Percentiles rank a stretch among this genome's conserved stretches.
Evolutionary conservation across 2,113 vertebrate species (phyloP).

Genomic region (Pholis gunnellus): DNA sequence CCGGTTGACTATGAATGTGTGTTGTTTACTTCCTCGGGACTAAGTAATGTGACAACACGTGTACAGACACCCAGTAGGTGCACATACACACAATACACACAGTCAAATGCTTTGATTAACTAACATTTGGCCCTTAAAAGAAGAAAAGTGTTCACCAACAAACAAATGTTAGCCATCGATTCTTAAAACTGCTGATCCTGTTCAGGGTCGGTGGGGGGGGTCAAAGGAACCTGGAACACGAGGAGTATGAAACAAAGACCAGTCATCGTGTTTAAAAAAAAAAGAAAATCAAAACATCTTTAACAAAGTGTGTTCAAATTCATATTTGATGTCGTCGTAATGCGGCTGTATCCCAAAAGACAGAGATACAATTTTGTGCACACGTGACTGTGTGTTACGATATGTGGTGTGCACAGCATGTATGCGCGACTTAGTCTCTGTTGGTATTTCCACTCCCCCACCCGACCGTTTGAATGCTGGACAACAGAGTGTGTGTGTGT

Average conservation of each 20-base stretch:
- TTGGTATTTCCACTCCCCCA: slow-evolving; percentile 28
- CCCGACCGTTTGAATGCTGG: slow-evolving; percentile 27
- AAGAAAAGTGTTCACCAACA: too few species aligned
- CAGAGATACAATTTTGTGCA: not conserved
- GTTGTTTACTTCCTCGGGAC: too few species aligned
- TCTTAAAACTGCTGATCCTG: not conserved
- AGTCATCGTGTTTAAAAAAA: not conserved
- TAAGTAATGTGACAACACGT: too few species aligned
- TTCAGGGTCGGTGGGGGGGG: not conserved
- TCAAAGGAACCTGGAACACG: not conserved
- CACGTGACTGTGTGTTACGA: not conserved
- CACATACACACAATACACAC: too few species aligned
- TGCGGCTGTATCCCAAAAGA: not conserved
- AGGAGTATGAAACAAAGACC: not conserved
- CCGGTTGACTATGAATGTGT: too few species aligned
- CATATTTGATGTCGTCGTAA: not conserved
- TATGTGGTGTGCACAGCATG: slow-evolving; percentile 14
- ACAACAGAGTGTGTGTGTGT: slow-evolving; percentile 7
- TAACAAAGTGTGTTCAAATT: not conserved
- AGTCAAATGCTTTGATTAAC: too few species aligned
- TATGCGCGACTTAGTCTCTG: slow-evolving; percentile 4
- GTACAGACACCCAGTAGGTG: too few species aligned
- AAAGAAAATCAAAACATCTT: not conserved
- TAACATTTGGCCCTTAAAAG: not conserved
- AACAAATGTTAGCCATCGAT: not conserved